These are phyloP conservation scores for Drosophila obscura DNA, from an alignment of 1,140 invertebrate species.

Conservation along the genomic window DNA sequence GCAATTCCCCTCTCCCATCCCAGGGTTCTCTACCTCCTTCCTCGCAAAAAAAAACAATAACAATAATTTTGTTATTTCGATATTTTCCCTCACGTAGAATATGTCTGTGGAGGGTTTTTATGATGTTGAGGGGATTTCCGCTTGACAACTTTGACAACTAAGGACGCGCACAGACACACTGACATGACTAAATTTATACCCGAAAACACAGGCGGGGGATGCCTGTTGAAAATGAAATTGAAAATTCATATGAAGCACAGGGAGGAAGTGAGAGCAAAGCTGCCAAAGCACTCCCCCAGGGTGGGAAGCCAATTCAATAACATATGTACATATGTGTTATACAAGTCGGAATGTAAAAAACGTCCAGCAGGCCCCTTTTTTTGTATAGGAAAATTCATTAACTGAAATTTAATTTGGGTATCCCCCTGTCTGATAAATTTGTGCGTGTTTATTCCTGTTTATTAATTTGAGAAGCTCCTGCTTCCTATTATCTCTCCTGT, in stretches of 20 bases:
- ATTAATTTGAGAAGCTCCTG: constrained; percentile 48
- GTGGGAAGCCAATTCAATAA: constrained; percentile 68
- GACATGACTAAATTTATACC: constrained; percentile 69
- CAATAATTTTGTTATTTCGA: constrained; percentile 83
- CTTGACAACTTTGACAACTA: constrained; percentile 81
- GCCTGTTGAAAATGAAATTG: constrained; percentile 77
- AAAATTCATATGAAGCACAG: constrained; percentile 71
- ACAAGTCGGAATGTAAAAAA: constrained; percentile 54
- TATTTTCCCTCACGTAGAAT: constrained; percentile 62
- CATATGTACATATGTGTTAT: constrained; percentile 27
- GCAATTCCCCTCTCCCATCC: constrained; percentile 52
- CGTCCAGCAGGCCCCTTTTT: constrained; percentile 54
- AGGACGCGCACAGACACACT: constrained; percentile 38
- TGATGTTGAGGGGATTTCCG: constrained; percentile 79
- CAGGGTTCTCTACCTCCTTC: too few relatives aligned
- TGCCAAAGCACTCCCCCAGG: constrained; percentile 7
- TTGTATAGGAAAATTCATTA: constrained; percentile 41
- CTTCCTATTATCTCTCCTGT: constrained; percentile 5
- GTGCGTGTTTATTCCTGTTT: constrained; percentile 49
- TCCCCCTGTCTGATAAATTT: constrained; percentile 31
- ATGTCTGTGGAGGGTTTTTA: constrained; percentile 56
- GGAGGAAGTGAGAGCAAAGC: constrained; percentile 16
- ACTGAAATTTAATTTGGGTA: constrained; percentile 53
- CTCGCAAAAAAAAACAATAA: constrained; percentile 66
- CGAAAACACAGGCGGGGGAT: constrained; percentile 18